Evolutionary conservation across 2,888 invertebrate genomes (phyloP).

Genomic region (Sarcophaga subvicina): DNA sequence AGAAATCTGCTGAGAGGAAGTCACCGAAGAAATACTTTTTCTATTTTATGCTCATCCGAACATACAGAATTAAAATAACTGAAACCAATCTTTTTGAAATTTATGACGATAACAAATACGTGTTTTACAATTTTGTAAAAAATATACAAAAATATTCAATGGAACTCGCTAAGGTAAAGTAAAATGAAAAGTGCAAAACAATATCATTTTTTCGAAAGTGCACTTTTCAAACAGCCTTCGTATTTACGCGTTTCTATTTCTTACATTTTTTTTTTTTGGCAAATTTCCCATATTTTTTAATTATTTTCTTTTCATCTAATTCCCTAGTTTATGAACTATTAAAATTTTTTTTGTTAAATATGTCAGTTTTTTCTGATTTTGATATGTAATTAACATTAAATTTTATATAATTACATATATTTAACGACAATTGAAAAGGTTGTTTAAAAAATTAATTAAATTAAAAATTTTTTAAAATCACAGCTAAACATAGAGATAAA

Average conservation of each 20-base stretch:
- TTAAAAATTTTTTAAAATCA: slow-evolving; percentile 8
- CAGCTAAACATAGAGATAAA: not conserved
- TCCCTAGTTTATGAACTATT: slow-evolving; percentile 21
- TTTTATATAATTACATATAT: not conserved
- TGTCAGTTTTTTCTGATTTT: slow-evolving; percentile 6
- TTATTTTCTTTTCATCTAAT: not conserved
- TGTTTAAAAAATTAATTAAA: not conserved
- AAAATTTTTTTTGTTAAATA: slow-evolving; percentile 9
- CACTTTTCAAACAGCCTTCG: not conserved
- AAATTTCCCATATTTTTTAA: not conserved
- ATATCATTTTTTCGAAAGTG: no score
- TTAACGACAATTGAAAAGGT: slow-evolving; percentile 18
- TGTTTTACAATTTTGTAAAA: no score
- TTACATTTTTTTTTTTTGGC: not conserved
- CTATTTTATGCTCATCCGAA: no score
- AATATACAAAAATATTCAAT: no score
- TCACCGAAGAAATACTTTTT: no score
- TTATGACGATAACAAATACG: no score
- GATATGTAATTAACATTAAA: slow-evolving; percentile 19
- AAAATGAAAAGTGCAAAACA: no score
- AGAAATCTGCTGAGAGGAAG: no score
- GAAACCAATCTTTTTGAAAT: no score
- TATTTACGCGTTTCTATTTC: not conserved
- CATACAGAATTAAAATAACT: no score
- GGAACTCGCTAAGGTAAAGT: no score